Conservation (phyloP, 2,113 vertebrate genomes). For the Lepus timidus region DNA sequence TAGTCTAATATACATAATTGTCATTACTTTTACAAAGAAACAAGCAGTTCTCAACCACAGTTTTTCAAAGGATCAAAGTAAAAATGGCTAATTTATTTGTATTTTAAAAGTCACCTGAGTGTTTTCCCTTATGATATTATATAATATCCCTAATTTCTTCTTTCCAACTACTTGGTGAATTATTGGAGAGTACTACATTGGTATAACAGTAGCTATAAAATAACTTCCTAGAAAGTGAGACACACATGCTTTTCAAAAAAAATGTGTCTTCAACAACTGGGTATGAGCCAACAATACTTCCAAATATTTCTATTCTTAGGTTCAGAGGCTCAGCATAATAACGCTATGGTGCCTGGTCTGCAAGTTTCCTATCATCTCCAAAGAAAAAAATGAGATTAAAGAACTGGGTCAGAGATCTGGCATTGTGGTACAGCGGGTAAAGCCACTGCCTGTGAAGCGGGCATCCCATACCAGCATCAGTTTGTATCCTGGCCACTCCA, state of each 20-base stretch:
- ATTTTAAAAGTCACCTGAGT: neutral
- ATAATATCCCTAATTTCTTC: neutral
- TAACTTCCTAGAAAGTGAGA: neutral
- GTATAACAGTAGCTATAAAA: neutral
- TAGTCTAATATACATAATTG: neutral
- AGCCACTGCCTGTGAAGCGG: no score
- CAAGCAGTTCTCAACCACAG: neutral
- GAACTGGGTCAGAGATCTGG: no score
- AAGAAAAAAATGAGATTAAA: neutral
- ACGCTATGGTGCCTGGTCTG: neutral
- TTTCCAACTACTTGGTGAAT: conserved; percentile 22
- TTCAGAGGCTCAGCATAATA: neutral
- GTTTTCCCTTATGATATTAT: neutral
- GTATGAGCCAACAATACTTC: neutral
- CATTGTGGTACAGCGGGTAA: no score
- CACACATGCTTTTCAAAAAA: neutral
- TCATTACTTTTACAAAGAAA: neutral
- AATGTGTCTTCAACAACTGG: neutral
- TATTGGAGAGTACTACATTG: neutral
- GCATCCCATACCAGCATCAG: no score
- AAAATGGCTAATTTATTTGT: neutral
- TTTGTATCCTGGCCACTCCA: no score
- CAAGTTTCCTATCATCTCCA: neutral
- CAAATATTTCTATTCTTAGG: neutral
- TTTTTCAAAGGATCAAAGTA: conserved; percentile 22